A percentile compares a stretch with the other conserved stretches of the same genome.
Conservation (phyloP, 2,888 invertebrate species). For the Atrina japonica region DNA sequence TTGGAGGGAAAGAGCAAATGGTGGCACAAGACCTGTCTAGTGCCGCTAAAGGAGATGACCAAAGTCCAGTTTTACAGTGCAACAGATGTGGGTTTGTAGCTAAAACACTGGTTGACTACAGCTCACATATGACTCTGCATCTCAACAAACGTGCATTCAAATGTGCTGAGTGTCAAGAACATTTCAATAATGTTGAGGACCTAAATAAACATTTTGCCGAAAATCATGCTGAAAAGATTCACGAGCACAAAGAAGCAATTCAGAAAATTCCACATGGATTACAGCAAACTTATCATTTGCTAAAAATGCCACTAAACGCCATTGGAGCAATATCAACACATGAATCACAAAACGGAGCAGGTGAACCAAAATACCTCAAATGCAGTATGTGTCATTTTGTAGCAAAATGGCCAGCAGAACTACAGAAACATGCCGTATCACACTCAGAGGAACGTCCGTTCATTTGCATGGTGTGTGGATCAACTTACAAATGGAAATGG, state of each 20-base stretch:
- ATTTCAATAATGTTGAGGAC: conserved; percentile 74
- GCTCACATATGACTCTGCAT: conserved; percentile 73
- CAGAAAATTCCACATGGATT: conserved; percentile 75
- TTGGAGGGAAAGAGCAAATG: conserved; percentile 4
- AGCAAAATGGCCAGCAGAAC: conserved; percentile 78
- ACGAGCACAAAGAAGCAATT: conserved; percentile 73
- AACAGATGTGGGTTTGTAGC: conserved; percentile 72
- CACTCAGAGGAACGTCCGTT: conserved; percentile 78
- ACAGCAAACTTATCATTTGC: conserved; percentile 74
- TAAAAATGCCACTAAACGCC: conserved; percentile 72
- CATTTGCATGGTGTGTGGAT: conserved; percentile 78
- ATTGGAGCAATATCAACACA: conserved; percentile 66
- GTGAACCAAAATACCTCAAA: conserved; percentile 71
- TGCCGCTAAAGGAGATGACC: conserved; percentile 35
- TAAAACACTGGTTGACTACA: conserved; percentile 70
- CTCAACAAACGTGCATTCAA: conserved; percentile 71
- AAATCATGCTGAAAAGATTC: conserved; percentile 70
- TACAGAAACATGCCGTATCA: conserved; percentile 79
- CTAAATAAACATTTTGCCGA: conserved; percentile 78
- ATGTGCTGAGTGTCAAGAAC: conserved; percentile 77
- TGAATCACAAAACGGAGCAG: conserved; percentile 51
- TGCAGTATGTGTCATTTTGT: conserved; percentile 79
- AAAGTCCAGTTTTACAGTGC: conserved; percentile 63
- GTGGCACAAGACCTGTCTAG: conserved; percentile 28
- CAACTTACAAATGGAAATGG: conserved; percentile 80